phyloP scores from a whole-genome alignment of 1,140 invertebrate species.

The Pseudobourletiella spinata region DNA sequence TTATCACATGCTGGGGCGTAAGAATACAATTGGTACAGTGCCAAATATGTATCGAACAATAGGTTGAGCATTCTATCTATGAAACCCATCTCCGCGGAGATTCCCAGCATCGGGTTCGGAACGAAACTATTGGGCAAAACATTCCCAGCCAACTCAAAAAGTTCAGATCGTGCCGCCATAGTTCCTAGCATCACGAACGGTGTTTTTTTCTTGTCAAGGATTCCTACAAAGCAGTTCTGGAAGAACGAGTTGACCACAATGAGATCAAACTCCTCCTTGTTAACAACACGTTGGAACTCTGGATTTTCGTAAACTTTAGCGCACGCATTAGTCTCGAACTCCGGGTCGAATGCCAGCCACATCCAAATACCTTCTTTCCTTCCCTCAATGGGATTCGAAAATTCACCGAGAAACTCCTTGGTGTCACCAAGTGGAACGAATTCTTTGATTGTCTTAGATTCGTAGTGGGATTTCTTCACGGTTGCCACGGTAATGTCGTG shows the following conservation, averaged over 20 bases:
- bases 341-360: background rate
- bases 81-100: slow-evolving; percentile 39
- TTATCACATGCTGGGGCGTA: background rate
- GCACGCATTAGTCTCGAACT: background rate
- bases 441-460: background rate
- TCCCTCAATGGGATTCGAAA: background rate
- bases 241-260: background rate
- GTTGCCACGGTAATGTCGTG: background rate
- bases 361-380: background rate
- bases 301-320: too few species aligned
- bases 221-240: background rate
- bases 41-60: background rate
- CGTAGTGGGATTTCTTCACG: background rate
- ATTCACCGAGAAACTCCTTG: background rate
- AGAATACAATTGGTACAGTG: background rate
- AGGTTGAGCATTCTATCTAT: slow-evolving; percentile 39
- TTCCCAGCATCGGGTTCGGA: slow-evolving; percentile 36
- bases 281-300: background rate
- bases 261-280: too few species aligned
- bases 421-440: background rate
- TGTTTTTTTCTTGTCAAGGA: background rate
- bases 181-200: background rate
- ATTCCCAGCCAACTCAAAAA: background rate
- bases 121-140: background rate
- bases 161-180: background rate